Percentiles rank a stretch among this genome's conserved stretches.
Evolutionary conservation across 2,888 invertebrate species (phyloP).

Genomic region (Macrophya alboannulata): DNA sequence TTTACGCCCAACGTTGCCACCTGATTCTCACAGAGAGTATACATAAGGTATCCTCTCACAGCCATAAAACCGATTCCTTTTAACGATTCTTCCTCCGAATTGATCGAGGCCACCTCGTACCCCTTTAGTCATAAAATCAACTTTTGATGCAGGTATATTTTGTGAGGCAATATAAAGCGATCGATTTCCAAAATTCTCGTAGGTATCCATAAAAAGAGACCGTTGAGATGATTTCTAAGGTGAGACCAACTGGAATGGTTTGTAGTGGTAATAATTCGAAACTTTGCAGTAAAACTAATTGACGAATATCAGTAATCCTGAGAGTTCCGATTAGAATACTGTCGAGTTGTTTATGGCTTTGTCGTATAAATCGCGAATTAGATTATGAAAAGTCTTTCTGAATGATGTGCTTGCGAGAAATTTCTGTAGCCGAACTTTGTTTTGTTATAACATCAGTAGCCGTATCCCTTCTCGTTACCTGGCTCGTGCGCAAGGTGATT

Average conservation of each 20-base stretch:
- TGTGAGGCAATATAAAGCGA: background rate
- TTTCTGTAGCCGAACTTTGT: constrained; percentile 8
- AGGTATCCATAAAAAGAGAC: background rate
- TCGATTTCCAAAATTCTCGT: background rate
- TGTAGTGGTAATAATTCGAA: background rate
- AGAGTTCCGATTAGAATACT: background rate
- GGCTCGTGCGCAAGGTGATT: constrained; percentile 10
- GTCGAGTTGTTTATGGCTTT: constrained; percentile 20
- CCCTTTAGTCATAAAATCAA: background rate
- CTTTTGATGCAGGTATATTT: background rate
- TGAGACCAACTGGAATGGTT: background rate
- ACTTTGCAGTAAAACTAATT: background rate
- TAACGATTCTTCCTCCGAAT: background rate
- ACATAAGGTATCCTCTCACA: background rate
- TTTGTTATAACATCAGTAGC: constrained; percentile 5
- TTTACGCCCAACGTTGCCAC: background rate
- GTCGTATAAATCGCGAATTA: background rate
- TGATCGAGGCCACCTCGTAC: background rate
- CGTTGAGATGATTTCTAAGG: background rate
- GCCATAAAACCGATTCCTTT: background rate
- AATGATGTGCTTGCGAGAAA: background rate
- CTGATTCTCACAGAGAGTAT: background rate
- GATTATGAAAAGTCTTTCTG: background rate
- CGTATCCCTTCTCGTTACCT: constrained; percentile 4
- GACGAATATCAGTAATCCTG: background rate